A percentile compares a stretch with the other conserved stretches of the same genome.
phyloP scores from a whole-genome alignment of 1,140 invertebrate genomes.

The Drosophila nigromelanica region DNA sequence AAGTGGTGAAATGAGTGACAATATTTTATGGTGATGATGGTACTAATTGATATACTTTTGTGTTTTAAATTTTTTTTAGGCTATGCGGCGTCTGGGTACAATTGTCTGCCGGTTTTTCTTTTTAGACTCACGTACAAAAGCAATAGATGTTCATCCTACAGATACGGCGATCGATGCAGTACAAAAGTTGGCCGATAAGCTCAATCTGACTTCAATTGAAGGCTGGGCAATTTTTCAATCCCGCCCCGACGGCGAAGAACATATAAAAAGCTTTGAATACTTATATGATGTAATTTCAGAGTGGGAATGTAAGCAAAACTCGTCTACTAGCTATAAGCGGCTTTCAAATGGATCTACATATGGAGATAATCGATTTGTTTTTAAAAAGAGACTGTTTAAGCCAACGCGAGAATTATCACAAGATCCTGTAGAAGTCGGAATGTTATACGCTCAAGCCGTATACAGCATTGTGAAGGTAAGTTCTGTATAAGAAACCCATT shows the following conservation, averaged over 20 bases:
- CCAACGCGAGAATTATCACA: constrained; percentile 95
- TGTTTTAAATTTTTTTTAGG: constrained; percentile 84
- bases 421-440: constrained; percentile 97
- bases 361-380: constrained; percentile 96
- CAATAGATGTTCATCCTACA: constrained; percentile 96
- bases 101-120: constrained; percentile 98
- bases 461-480: constrained; percentile 96
- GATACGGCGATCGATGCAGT: constrained; percentile 96
- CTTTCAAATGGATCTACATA: constrained; percentile 88
- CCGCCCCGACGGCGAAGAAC: constrained; percentile 92
- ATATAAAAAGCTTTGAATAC: constrained; percentile 96
- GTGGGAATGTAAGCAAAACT: constrained; percentile 92
- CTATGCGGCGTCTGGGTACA: constrained; percentile 94
- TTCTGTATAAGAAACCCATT: too few species aligned
- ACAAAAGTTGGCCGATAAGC: constrained; percentile 93
- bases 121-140: constrained; percentile 96
- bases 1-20: too few species aligned
- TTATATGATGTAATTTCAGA: constrained; percentile 96
- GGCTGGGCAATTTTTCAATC: constrained; percentile 98
- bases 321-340: constrained; percentile 85
- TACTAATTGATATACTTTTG: neutral
- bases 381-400: constrained; percentile 95
- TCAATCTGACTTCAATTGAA: constrained; percentile 91
- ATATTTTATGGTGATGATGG: too few species aligned
- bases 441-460: constrained; percentile 97